Conservation (phyloP, 2,113 vertebrate species). For the human (Homo sapiens) region GRCh38 chr7:67930001-67930500, state of each 20-base stretch:
- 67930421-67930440: not conserved
- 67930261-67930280: constrained; percentile 31
- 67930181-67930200: constrained; percentile 19
- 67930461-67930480: not conserved
- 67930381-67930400: not conserved
- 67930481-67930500: constrained; percentile 31
- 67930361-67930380: not conserved
- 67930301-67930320: not conserved
- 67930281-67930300: not conserved
- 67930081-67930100: not conserved
- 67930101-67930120: not conserved
- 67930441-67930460: not conserved
- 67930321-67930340: not conserved
- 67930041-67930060: not conserved
- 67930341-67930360: not conserved
- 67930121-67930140: not conserved
- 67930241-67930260: constrained; percentile 53
- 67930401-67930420: not conserved
- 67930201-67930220: constrained; percentile 27
- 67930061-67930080: not conserved
- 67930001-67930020: not conserved
- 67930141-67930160: not conserved
- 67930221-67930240: constrained; percentile 30
- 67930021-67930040: not conserved
- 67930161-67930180: constrained; percentile 24